Evolutionary conservation across 2,888 invertebrate genomes (phyloP), one percentile per base, ranked within the genome.

Genomic region (Deilephila elpenor): DNA sequence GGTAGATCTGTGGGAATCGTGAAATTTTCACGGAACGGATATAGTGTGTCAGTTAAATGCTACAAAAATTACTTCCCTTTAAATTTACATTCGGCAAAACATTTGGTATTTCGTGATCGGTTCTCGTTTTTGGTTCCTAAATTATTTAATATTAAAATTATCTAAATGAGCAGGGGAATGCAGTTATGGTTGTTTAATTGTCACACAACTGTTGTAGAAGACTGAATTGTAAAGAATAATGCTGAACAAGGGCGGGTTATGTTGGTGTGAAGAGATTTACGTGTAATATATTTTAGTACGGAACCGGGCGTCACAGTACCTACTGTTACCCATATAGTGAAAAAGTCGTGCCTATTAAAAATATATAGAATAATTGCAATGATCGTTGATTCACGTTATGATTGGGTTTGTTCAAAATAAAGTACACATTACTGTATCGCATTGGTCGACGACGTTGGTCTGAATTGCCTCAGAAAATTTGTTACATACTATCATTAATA

Each of bases 181-280:
- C 73, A 56, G 74, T 67, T 81, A 78, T 80, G 82, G 81, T 80
- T 77, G 83, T 86, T 90, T 85, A 85, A 84, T 86, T 86, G 86
- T 77, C 83, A 85, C 84, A 84, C 77, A 78, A 78, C 80, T 86
- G 80, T 81, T 80, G 80, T 82, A 87, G 84, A 91, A 93, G 93
- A 93, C 93, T 93, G 93, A 93, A 86, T 84, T 81, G 82, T 86
- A 84, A 82, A 82, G 83, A 75, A 80, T 82, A 81, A 82, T 84
- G 82, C 79, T 85, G 80, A 79, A 77, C 76, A 79, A 81, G 78
- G 77, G 79, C 78, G 78, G 79, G 81, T 80, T 78, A 78, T 73
- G 74, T 75, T 82, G 78, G 81, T 82, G 84, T 83, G 84, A 84
- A 80, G 81, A 81, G 83, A 79, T 75, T 75, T 78, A 78, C 83